Percentiles rank a stretch among this genome's conserved stretches.
phyloP scores from a whole-genome alignment of 2,888 invertebrate species.

The Lepidochrysops patricia region DNA sequence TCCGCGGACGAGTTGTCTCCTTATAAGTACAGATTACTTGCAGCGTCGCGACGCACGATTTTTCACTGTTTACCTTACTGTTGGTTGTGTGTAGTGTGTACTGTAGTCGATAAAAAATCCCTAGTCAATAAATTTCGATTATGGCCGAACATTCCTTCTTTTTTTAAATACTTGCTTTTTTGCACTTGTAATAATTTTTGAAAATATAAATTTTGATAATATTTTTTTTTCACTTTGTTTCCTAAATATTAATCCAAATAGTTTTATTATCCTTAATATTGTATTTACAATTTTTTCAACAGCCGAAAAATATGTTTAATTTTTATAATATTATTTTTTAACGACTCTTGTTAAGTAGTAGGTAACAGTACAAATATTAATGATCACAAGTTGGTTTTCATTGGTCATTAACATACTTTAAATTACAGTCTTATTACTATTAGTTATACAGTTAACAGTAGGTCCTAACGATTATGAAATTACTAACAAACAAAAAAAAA shows the following conservation, averaged over 20 bases:
- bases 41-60: slow-evolving; percentile 65
- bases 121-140: slow-evolving; percentile 57
- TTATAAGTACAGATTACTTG: slow-evolving; percentile 48
- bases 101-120: slow-evolving; percentile 68
- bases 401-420: slow-evolving; percentile 76
- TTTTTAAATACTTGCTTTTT: slow-evolving; percentile 64
- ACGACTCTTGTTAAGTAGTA: slow-evolving; percentile 76
- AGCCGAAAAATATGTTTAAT: slow-evolving; percentile 75
- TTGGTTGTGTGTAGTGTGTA: slow-evolving; percentile 57
- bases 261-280: slow-evolving; percentile 74
- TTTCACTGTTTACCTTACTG: slow-evolving; percentile 68
- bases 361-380: slow-evolving; percentile 77
- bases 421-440: slow-evolving; percentile 67
- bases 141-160: slow-evolving; percentile 71
- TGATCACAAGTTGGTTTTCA: slow-evolving; percentile 77
- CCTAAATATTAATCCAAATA: slow-evolving; percentile 76
- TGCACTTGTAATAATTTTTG: slow-evolving; percentile 74
- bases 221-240: slow-evolving; percentile 62
- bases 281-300: slow-evolving; percentile 75
- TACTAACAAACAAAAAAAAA: slow-evolving; percentile 26
- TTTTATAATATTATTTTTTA: slow-evolving; percentile 74
- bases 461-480: slow-evolving; percentile 52
- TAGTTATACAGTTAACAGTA: slow-evolving; percentile 66
- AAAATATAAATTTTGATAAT: slow-evolving; percentile 76
- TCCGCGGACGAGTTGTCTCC: slow-evolving; percentile 54